These are phyloP conservation scores for Rugalucina vietnamica DNA, from an alignment of 2,888 invertebrate species.

Conservation along the genomic window DNA sequence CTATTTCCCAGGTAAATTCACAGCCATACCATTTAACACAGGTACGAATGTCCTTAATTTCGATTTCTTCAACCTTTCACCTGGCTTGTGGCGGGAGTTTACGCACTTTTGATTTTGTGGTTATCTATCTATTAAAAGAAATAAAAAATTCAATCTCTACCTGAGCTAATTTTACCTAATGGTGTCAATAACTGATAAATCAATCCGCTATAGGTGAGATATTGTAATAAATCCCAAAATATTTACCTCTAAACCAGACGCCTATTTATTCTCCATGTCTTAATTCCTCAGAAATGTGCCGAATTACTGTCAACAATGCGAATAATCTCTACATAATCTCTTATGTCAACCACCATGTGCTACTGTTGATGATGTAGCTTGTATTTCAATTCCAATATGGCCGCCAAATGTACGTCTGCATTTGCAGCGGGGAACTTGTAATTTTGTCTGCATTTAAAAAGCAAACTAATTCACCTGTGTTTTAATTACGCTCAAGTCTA, in stretches of 20 bases:
- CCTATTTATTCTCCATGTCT: neutral
- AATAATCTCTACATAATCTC: neutral
- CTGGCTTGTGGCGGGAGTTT: neutral
- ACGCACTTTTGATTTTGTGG: neutral
- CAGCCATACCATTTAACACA: no score
- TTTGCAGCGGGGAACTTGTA: neutral
- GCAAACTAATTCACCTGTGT: neutral
- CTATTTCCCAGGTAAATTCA: neutral
- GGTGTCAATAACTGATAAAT: neutral
- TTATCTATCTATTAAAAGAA: neutral
- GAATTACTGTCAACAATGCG: neutral
- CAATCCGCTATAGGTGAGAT: neutral
- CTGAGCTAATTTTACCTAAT: neutral
- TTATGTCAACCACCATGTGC: constrained; percentile 9
- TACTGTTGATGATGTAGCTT: neutral
- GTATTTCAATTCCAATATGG: constrained; percentile 1
- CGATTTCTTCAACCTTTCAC: neutral
- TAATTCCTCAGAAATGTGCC: neutral
- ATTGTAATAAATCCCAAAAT: neutral
- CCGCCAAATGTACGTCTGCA: neutral
- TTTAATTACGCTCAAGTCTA: neutral
- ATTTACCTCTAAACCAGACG: neutral
- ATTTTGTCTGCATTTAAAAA: neutral
- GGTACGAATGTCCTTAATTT: no score
- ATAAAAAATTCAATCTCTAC: neutral